Conservation (phyloP, 2,888 invertebrate species). For the Malthinus seriepunctatus region DNA sequence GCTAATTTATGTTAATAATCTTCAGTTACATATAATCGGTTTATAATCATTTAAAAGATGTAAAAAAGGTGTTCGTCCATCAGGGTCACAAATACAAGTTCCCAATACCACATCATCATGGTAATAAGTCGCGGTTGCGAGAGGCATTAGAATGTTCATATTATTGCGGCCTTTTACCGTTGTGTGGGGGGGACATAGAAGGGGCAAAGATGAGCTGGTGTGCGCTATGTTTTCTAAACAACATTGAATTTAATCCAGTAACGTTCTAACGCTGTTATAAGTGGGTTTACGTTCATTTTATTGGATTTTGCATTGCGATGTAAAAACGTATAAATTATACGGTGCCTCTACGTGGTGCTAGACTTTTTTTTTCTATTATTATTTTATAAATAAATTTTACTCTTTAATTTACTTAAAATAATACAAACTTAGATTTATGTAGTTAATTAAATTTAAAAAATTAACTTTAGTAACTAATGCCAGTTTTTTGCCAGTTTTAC, state of each 20-base stretch:
- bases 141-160: constrained; percentile 26
- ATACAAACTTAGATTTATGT: neutral
- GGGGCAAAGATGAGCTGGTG: constrained; percentile 28
- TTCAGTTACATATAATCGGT: neutral
- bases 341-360: constrained; percentile 27
- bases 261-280: constrained; percentile 25
- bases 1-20: no score
- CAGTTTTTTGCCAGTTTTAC: constrained; percentile 19
- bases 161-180: constrained; percentile 24
- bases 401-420: neutral
- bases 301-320: constrained; percentile 22
- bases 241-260: constrained; percentile 29
- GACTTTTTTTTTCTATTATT: neutral
- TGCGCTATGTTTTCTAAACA: constrained; percentile 39
- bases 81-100: constrained; percentile 14
- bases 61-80: constrained; percentile 6
- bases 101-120: constrained; percentile 11
- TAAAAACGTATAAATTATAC: constrained; percentile 22
- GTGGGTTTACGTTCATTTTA: constrained; percentile 17
- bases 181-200: constrained; percentile 23
- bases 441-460: neutral
- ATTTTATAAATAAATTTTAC: constrained; percentile 4
- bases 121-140: constrained; percentile 9
- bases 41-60: constrained; percentile 1
- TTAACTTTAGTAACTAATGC: constrained; percentile 11